Conservation (phyloP, 2,888 invertebrate species). For the Ecdyonurus torrentis region DNA sequence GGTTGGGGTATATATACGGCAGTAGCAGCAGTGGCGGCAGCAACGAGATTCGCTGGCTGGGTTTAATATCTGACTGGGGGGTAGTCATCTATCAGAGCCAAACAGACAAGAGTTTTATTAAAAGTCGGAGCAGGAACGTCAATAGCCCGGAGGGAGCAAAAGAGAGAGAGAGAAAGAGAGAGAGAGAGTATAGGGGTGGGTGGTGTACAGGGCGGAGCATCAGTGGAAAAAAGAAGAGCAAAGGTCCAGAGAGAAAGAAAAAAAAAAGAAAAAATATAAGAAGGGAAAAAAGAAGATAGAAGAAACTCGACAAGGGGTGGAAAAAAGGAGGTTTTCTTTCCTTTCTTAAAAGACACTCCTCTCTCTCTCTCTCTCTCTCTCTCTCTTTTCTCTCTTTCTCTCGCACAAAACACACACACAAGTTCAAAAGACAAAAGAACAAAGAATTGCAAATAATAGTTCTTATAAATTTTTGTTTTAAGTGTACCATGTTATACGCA, state of each 20-base stretch:
- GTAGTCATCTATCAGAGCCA: slow-evolving; percentile 36
- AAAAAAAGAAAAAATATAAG: background rate
- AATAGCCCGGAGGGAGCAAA: slow-evolving; percentile 21
- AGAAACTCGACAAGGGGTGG: background rate
- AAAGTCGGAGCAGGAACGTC: slow-evolving; percentile 31
- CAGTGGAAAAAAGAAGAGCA: background rate
- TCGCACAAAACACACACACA: background rate
- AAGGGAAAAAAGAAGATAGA: background rate
- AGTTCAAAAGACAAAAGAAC: background rate
- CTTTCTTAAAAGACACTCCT: background rate
- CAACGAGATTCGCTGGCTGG: slow-evolving; percentile 6
- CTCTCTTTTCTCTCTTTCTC: background rate
- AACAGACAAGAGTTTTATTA: slow-evolving; percentile 39
- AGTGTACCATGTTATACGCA: no score
- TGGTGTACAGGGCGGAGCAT: background rate
- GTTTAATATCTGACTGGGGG: slow-evolving; percentile 35
- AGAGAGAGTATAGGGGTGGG: background rate
- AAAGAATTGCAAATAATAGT: no score
- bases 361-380: background rate
- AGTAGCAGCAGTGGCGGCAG: background rate
- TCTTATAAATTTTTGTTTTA: no score
- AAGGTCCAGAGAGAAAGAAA: background rate
- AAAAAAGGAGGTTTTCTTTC: background rate
- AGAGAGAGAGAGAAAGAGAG: background rate
- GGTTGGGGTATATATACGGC: background rate